These are phyloP conservation scores for Colletes collaris DNA, from an alignment of 2,888 invertebrate genomes.

Conservation along the genomic window DNA sequence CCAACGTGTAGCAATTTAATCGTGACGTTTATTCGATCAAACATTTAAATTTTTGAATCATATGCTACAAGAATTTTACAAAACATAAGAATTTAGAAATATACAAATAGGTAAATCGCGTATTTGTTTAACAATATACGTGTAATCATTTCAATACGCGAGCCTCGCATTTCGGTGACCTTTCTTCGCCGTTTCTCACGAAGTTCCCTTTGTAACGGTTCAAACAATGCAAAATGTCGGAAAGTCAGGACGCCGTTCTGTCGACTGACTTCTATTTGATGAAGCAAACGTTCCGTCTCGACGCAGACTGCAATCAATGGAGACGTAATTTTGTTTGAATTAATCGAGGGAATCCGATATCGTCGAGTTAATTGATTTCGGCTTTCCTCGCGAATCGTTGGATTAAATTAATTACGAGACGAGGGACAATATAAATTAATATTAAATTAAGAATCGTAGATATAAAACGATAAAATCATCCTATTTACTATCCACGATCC, in stretches of 20 bases:
- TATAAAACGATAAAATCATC: no score
- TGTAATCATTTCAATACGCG: neutral
- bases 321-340: neutral
- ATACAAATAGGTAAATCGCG: no score
- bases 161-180: neutral
- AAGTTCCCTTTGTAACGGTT: neutral
- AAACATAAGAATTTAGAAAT: no score
- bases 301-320: neutral
- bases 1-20: no score
- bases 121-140: no score
- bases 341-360: slow-evolving; percentile 3
- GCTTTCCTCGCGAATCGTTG: neutral
- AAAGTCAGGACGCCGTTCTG: neutral
- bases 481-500: no score
- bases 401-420: neutral
- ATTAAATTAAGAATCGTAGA: no score
- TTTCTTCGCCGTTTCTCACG: no score
- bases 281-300: neutral
- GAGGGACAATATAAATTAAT: no score
- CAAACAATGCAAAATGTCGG: neutral
- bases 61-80: no score
- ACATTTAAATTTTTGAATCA: no score
- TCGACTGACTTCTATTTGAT: neutral
- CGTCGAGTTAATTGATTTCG: neutral
- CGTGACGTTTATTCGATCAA: no score